These are phyloP conservation scores for Petrocephalus schoutedeni DNA, from an alignment of 2,797 vertebrate genomes.

Conservation along the genomic window DNA sequence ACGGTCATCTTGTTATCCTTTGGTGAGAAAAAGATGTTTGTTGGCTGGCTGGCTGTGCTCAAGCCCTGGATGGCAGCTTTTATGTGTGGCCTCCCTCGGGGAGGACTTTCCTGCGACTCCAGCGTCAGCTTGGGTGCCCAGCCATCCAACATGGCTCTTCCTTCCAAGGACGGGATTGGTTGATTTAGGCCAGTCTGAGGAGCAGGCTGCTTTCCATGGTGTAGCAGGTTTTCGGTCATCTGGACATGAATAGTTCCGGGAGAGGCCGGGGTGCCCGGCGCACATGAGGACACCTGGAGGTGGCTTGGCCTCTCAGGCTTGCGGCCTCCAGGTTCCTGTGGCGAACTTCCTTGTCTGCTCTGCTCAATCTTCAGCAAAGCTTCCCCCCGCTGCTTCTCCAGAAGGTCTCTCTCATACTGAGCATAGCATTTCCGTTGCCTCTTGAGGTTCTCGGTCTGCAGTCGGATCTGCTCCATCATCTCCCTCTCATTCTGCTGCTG, in stretches of 20 bases:
- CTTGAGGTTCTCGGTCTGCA: constrained; percentile 78
- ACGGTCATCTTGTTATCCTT: constrained; percentile 70
- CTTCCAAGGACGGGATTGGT: constrained; percentile 52
- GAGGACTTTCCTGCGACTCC: constrained; percentile 61
- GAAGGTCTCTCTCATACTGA: constrained; percentile 62
- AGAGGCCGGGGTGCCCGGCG: constrained; percentile 47
- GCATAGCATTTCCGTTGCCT: constrained; percentile 72
- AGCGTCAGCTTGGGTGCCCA: constrained; percentile 67
- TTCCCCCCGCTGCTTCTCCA: constrained; percentile 70
- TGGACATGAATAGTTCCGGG: constrained; percentile 19
- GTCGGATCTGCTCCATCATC: constrained; percentile 88
- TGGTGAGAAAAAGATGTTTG: constrained; percentile 77
- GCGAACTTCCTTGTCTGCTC: constrained; percentile 49
- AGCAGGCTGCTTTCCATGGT: constrained; percentile 51
- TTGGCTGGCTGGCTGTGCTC: constrained; percentile 59
- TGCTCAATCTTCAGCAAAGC: constrained; percentile 69
- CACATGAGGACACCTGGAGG: constrained; percentile 46
- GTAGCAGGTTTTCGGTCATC: constrained; percentile 2
- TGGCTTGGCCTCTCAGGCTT: constrained; percentile 62
- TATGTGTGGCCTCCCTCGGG: constrained; percentile 50
- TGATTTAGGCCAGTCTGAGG: constrained; percentile 53
- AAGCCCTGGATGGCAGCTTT: constrained; percentile 52
- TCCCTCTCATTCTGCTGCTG: constrained; percentile 83
- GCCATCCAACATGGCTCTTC: constrained; percentile 45
- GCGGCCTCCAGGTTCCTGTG: constrained; percentile 39